Percentiles rank a stretch among this genome's conserved stretches.
phyloP scores from a whole-genome alignment of 2,797 vertebrate genomes.

The Selene dorsalis region DNA sequence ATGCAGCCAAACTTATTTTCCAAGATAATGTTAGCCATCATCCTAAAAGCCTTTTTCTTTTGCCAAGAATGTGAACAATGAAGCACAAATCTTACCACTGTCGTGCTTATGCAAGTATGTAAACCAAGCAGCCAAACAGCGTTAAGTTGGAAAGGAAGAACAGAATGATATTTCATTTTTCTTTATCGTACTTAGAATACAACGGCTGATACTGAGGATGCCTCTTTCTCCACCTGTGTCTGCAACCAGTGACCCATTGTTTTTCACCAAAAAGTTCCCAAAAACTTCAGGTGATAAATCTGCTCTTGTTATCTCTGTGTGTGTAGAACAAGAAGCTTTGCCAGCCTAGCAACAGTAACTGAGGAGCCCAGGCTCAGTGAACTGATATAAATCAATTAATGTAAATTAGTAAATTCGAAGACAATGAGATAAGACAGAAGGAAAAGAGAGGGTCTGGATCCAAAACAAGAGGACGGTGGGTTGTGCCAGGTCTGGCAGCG shows the following conservation, averaged over 20 bases:
- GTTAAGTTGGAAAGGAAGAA: background rate
- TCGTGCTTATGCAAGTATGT: background rate
- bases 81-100: background rate
- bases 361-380: background rate
- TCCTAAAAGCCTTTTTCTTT: background rate
- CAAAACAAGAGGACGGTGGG: constrained; percentile 9
- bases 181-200: background rate
- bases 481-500: constrained; percentile 36
- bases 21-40: background rate
- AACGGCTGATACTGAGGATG: background rate
- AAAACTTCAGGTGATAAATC: background rate
- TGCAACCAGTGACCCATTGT: background rate
- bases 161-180: background rate
- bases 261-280: too few relatives aligned
- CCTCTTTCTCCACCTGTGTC: background rate
- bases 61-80: background rate
- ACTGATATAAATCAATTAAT: background rate
- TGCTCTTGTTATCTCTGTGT: background rate
- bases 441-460: constrained; percentile 14
- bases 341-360: background rate
- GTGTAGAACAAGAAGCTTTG: background rate
- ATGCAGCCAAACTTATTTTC: background rate
- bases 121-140: background rate
- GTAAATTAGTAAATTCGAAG: background rate
- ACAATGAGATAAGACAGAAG: background rate